Percentiles rank a stretch among this genome's conserved stretches.
These are phyloP conservation scores for Intoshia linei DNA, from an alignment of 1,140 invertebrate species.

Conservation along the genomic window DNA sequence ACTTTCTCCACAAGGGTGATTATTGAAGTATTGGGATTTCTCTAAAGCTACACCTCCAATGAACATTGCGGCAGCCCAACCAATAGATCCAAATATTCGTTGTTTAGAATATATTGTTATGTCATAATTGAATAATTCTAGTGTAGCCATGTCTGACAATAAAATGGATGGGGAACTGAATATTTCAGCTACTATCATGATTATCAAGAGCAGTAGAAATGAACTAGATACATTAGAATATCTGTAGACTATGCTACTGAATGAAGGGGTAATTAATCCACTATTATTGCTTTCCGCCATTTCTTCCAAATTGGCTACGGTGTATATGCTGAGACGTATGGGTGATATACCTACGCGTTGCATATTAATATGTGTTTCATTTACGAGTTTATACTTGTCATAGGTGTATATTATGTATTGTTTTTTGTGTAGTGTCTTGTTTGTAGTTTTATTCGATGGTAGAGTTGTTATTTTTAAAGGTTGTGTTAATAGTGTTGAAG, in stretches of 20 bases:
- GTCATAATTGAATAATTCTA: conserved; percentile 48
- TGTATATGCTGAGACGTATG: conserved; percentile 32
- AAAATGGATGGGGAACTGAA: conserved; percentile 79
- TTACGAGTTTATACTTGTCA: too few species aligned
- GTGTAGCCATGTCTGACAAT: conserved; percentile 39
- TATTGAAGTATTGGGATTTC: conserved; percentile 53
- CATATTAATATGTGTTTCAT: too few species aligned
- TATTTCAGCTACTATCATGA: conserved; percentile 81
- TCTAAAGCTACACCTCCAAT: conserved; percentile 72
- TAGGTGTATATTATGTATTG: too few species aligned
- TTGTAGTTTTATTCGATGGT: too few species aligned
- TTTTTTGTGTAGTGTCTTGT: too few species aligned
- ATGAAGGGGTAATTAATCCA: conserved; percentile 52
- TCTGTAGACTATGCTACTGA: conserved; percentile 57
- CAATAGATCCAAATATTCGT: conserved; percentile 83
- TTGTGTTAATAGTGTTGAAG: too few species aligned
- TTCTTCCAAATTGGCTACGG: conserved; percentile 28
- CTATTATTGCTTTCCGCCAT: conserved; percentile 31
- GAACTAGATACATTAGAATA: conserved; percentile 12
- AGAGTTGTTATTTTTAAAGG: too few species aligned
- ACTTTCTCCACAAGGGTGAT: conserved; percentile 36
- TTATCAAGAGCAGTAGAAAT: conserved; percentile 51
- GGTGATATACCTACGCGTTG: conserved; percentile 6
- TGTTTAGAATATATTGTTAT: conserved; percentile 63
- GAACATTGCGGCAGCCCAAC: conserved; percentile 91